Percentiles rank a stretch among this genome's conserved stretches.
These are phyloP conservation scores for Oncorhynchus masou DNA, from an alignment of 2,113 vertebrate species.

Conservation along the genomic window DNA sequence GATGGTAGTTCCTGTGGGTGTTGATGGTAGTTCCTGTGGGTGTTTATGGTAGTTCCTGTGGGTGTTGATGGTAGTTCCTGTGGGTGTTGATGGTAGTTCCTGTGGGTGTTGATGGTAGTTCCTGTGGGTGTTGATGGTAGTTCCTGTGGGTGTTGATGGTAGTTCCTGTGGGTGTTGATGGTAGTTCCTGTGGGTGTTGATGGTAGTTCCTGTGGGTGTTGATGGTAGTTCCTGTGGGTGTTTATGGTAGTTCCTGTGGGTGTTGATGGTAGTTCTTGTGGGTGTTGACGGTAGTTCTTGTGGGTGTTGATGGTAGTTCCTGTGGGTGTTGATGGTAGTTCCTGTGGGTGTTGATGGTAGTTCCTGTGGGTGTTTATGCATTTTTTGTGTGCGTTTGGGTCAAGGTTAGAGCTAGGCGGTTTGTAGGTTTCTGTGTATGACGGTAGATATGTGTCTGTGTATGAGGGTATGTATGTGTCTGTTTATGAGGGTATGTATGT, in stretches of 20 bases:
- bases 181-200: neutral
- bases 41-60: too few species aligned
- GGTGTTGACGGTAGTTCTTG: too few species aligned
- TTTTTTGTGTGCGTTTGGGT: neutral
- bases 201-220: neutral
- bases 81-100: neutral
- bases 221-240: neutral
- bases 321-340: neutral
- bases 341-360: neutral
- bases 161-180: neutral
- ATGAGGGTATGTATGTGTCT: too few species aligned
- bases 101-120: neutral
- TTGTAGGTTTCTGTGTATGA: neutral
- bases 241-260: too few species aligned
- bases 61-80: neutral
- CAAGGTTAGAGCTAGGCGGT: neutral
- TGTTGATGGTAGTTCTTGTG: neutral
- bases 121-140: neutral
- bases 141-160: neutral
- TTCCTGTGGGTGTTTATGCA: neutral
- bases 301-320: neutral
- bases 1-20: neutral
- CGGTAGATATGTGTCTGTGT: too few species aligned
- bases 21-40: neutral
- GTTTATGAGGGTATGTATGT: accelerated